These are phyloP conservation scores for Drosophila quadrilineata DNA, from an alignment of 1,140 invertebrate species.

Conservation along the genomic window DNA sequence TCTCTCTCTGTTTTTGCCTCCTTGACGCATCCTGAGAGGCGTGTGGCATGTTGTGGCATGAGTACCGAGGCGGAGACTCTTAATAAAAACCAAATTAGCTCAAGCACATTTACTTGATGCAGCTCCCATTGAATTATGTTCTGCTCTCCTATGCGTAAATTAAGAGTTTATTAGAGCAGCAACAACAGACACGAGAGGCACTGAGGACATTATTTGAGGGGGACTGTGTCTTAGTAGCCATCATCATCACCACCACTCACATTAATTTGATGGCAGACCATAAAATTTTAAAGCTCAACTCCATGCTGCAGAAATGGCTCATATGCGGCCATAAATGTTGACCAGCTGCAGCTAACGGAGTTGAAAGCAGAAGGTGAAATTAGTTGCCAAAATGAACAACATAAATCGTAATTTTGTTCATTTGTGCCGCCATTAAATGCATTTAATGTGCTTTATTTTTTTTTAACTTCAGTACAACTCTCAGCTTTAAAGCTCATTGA, in stretches of 20 bases:
- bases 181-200: too few species aligned
- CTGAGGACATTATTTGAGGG: too few species aligned
- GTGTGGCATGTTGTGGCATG: slow-evolving; percentile 12
- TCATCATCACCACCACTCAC: slow-evolving; percentile 32
- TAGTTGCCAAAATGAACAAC: not conserved
- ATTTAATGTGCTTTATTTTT: not conserved
- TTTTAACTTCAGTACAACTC: not conserved
- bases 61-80: slow-evolving; percentile 6
- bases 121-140: not conserved
- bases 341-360: slow-evolving; percentile 9
- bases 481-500: slow-evolving; percentile 4
- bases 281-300: slow-evolving; percentile 52
- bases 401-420: too few species aligned
- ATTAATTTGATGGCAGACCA: slow-evolving; percentile 54
- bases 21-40: not conserved
- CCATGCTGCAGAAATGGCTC: slow-evolving; percentile 43
- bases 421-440: too few species aligned
- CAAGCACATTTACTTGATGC: slow-evolving; percentile 67
- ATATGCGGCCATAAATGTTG: slow-evolving; percentile 43
- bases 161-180: slow-evolving; percentile 30
- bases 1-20: too few species aligned
- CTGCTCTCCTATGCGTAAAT: slow-evolving; percentile 13
- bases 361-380: slow-evolving; percentile 22
- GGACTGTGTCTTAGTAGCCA: too few species aligned
- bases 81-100: slow-evolving; percentile 77